Base-by-base conservation (phyloP, 2,888 invertebrate genomes). In the Xestia c-nigrum region DNA sequence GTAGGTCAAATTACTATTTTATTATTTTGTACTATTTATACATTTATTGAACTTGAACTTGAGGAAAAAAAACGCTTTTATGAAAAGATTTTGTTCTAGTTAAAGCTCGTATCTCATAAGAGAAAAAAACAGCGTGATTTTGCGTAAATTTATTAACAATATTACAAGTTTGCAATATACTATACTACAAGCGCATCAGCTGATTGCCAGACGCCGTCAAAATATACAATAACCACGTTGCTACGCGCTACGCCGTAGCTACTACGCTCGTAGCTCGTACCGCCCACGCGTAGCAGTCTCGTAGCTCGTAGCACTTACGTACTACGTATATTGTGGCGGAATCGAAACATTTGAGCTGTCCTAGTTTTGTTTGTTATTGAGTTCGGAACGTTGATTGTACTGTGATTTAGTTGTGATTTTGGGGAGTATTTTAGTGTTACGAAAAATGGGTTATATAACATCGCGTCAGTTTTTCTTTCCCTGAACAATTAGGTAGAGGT, bases 241-340 rank as follows among this genome's bases (percentile, higher is more conserved):
- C 76, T 85, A 87, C 85, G 84, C 87, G 72, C 55, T 84, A 89
- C 90, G 87, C 75, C 81, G 74, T 85, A 84, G 82, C 83, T 80
- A 83, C 85, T 88, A 89, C 86, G 81, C 74, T 81, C 84, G 89
- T 88, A 89, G 84, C 78, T 43, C 89, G 88, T 91, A 89, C 88
- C 76, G 89, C 93, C 93, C 92, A 92, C 93, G 92, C 93, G 89
- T 90, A 91, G 91, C 89, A 85, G 47, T 57, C 80, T 74, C 88
- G 88, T 88, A 87, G 85, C 87, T 74, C 73, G 70, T 81, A 83
- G 79, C 43, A 24, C 52, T 55, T 72, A 72, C 52, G 65, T 72
- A 31, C 74, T 80, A 66, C 59, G 50, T 50, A 63, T 76, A 73
- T 80, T 80, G 66, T 73, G 43, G 55, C 78, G 78, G 71, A 77